Base-by-base conservation (phyloP, 2,113 vertebrate genomes). In the Thalassoma bifasciatum region DNA sequence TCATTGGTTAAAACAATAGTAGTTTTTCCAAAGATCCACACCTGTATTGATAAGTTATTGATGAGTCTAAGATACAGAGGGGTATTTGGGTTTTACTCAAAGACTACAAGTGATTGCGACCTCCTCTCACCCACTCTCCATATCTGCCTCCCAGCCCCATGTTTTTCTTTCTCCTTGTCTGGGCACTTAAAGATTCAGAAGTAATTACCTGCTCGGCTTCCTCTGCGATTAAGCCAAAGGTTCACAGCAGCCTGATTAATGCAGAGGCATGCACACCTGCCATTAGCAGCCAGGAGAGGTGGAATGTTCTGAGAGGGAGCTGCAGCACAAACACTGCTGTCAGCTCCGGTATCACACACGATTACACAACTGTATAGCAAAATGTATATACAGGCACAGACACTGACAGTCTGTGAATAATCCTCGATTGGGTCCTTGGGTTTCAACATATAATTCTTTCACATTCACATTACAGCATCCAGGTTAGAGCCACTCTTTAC, bases 171-270 rank as follows among this genome's bases (percentile, higher is more conserved):
- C 94, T 95, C 94, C 93, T 93, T 91, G 90, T 82, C 77, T 93
- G 91, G 88, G 69, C 92, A 95, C 95, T 96, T 96, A 96, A 94
- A 95, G 95, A 96, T 96, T 95, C 95, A 95, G 79, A 93, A 83
- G 95, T 95, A 97, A 99, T 97, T 97, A 97, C 94, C 94, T 96
- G 97, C 97, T 95, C 97, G 94, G 96, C 93, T 97, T 97, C 95
- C 95, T 95, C 91, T 93, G 91, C 79, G 93, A 94, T 95, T 93
- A 95, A 95, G 88, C 50, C 44, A 91, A 93, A 24, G 84, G 95
- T 95, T 95, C 90, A 86, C 69, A 93, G 86, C 56, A 81, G 83
- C 85, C 94, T 97, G 93, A 98, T 99, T 97, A 98, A 99, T 98
- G 97, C 97, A 90, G 23, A 82, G 68, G 89, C 97, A 99, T 91